A percentile compares a stretch with the other conserved stretches of the same genome.
These are phyloP conservation scores for Haplochromis burtoni DNA, from an alignment of 2,113 vertebrate genomes.

Conservation along the genomic window DNA sequence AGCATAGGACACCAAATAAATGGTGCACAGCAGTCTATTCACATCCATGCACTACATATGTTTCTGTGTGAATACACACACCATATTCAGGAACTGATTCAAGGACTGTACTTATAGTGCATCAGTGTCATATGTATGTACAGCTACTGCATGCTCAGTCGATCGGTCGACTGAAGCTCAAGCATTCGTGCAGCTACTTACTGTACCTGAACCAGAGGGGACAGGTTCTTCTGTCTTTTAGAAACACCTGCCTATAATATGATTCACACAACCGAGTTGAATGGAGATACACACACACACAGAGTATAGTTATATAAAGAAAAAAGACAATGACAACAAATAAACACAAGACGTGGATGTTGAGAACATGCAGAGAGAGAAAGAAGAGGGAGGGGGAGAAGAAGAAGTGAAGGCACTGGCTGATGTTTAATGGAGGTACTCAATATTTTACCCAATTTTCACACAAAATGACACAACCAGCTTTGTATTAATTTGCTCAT, in stretches of 20 bases:
- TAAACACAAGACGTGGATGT: conserved; percentile 36
- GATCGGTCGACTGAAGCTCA: conserved; percentile 41
- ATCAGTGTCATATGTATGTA: conserved; percentile 21
- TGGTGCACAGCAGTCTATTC: conserved; percentile 22
- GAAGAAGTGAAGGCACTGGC: conserved; percentile 51
- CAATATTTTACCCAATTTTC: conserved; percentile 3
- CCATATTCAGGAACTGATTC: neutral
- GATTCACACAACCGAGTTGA: conserved; percentile 62
- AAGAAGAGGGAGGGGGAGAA: conserved; percentile 40
- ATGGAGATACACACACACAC: conserved; percentile 51
- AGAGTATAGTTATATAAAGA: conserved; percentile 36
- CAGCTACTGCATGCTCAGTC: conserved; percentile 53
- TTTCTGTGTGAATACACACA: neutral
- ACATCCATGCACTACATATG: conserved; percentile 33
- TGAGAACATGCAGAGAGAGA: conserved; percentile 59
- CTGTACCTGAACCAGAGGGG: conserved; percentile 79
- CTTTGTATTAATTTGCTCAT: neutral
- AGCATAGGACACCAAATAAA: conserved; percentile 25
- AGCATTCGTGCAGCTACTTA: conserved; percentile 58
- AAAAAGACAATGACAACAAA: conserved; percentile 38
- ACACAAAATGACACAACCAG: conserved; percentile 2
- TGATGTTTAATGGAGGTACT: conserved; percentile 48
- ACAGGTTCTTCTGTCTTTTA: conserved; percentile 74
- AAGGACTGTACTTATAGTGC: neutral
- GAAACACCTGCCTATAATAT: conserved; percentile 70